phyloP scores from a whole-genome alignment of 2,113 vertebrate genomes.

The Willisornis vidua region DNA sequence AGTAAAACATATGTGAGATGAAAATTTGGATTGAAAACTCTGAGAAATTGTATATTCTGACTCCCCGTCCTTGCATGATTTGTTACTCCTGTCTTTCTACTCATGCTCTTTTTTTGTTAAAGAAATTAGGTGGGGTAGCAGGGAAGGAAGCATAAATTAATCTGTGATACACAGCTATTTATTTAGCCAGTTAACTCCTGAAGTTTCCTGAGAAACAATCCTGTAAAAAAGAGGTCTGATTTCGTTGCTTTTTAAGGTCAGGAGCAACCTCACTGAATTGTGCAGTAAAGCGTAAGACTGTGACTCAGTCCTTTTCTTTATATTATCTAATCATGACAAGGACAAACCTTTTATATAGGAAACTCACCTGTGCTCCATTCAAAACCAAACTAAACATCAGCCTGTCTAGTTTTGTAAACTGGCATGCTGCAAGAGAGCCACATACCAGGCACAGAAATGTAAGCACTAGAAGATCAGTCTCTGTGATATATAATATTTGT shows the following conservation, averaged over 20 bases:
- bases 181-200: neutral
- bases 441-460: neutral
- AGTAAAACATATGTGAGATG: neutral
- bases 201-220: slow-evolving; percentile 7
- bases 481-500: neutral
- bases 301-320: neutral
- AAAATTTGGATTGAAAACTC: neutral
- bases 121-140: neutral
- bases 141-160: neutral
- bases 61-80: neutral
- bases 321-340: neutral
- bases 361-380: neutral
- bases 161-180: neutral
- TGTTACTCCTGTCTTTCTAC: neutral
- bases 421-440: neutral
- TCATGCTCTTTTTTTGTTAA: neutral
- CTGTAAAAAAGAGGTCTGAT: neutral
- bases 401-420: neutral
- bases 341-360: neutral
- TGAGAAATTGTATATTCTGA: neutral
- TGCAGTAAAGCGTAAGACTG: neutral
- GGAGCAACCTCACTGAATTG: neutral
- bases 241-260: neutral
- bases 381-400: neutral
- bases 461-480: neutral